phyloP scores from a whole-genome alignment of 1,140 invertebrate species.

The Scaptomyza hsui region DNA sequence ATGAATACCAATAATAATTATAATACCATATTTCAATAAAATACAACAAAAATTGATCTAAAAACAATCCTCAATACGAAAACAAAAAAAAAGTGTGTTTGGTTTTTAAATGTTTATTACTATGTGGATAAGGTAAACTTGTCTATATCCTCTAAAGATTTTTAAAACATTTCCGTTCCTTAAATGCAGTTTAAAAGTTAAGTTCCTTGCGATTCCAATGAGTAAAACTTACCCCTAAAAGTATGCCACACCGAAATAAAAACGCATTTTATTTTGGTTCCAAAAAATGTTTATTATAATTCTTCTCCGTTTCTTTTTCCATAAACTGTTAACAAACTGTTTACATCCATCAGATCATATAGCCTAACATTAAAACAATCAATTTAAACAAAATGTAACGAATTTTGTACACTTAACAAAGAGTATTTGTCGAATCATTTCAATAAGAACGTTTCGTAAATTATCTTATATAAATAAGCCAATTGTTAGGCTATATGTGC shows the following conservation, averaged over 20 bases:
- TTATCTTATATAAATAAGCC: neutral
- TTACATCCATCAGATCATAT: slow-evolving; percentile 18
- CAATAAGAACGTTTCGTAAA: no score
- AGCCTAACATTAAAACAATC: slow-evolving; percentile 1
- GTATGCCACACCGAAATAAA: neutral
- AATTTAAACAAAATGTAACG: neutral
- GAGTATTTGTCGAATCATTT: slow-evolving; percentile 5
- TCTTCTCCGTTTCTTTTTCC: slow-evolving; percentile 24
- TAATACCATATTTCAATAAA: slow-evolving; percentile 41
- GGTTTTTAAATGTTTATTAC: no score
- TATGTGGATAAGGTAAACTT: no score
- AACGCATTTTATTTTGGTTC: neutral
- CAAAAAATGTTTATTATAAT: slow-evolving; percentile 50
- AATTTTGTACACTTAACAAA: slow-evolving; percentile 18
- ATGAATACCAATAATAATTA: slow-evolving; percentile 49
- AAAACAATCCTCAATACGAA: slow-evolving; percentile 31
- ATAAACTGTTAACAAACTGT: slow-evolving; percentile 18
- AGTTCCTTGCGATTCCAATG: no score
- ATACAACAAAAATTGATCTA: slow-evolving; percentile 23
- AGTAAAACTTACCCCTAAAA: neutral
- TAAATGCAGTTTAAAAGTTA: no score
- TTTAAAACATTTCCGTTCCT: no score
- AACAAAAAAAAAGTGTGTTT: neutral
- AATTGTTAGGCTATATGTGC: slow-evolving; percentile 26
- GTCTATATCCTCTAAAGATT: no score